Evolutionary conservation across 2,888 invertebrate species (phyloP), one percentile per base, ranked within the genome.

Genomic region (Cosmia trapezina): DNA sequence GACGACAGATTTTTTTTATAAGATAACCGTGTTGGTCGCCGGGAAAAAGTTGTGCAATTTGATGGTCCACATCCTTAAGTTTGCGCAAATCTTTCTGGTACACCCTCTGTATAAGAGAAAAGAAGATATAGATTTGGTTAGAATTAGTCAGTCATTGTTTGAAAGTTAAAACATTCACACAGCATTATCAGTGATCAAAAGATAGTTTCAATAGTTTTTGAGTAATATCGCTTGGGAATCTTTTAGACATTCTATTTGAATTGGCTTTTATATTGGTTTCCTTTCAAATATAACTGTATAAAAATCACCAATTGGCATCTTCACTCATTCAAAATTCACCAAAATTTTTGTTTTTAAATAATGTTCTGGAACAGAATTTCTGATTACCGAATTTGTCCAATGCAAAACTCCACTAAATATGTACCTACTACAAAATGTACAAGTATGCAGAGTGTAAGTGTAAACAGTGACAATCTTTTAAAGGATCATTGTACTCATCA

Each of bases 271-370:
- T 7, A 76, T 73, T 73, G 45, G 22, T 19, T 51, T 33, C 6
- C 37, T 53, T 61, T 71, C 5, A 8, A 61, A 49, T 57, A 49
- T 8, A 43, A n/a, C 17, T 19, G 11, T 51, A 17, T 63, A 17
- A 22, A 54, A 69, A 51, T 73, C 70, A 76, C 56, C 70, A 67
- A 85, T 83, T 83, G 78, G 73, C 87, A 86, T 72, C 83, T 70
- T 86, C 85, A 86, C 45, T 83, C 85, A 85, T 73, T 83, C 59
- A 57, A 86, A 76, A 76, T 77, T 71, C 85, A 85, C 62, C 14
- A 59, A 37, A 51, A 33, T 67, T 67, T 57, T 73, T 70, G 33
- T 43, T 78, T 33, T 57, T n/a, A 11, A 14, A 9, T 43, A 43
- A 43, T 11, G 43, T 9, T 9, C 43, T 11, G 11, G 11, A 43